A percentile compares a stretch with the other conserved stretches of the same genome.
phyloP scores from a whole-genome alignment of 2,797 vertebrate species.

The Propithecus perrieri region DNA sequence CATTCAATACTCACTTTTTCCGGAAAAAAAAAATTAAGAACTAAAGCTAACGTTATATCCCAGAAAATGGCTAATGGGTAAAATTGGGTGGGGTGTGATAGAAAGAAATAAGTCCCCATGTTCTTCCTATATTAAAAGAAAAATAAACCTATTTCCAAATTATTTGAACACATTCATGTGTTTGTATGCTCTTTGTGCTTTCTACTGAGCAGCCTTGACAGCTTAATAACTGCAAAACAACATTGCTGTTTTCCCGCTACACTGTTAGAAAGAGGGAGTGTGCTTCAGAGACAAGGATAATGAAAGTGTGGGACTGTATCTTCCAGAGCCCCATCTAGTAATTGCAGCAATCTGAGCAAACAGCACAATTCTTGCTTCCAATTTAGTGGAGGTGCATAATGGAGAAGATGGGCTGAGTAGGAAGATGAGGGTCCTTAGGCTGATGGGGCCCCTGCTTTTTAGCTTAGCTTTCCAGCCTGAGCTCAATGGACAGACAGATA shows the following conservation, averaged over 20 bases:
- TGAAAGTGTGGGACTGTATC: neutral
- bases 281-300: conserved; percentile 14
- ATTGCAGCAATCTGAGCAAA: neutral
- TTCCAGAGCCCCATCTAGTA: neutral
- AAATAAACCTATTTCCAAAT: conserved; percentile 52
- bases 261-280: neutral
- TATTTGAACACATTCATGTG: neutral
- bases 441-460: neutral
- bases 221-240: conserved; percentile 51
- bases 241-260: neutral
- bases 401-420: neutral
- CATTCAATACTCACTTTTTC: neutral
- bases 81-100: neutral
- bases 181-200: conserved; percentile 26
- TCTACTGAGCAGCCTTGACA: neutral
- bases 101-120: neutral
- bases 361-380: neutral
- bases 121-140: conserved; percentile 31
- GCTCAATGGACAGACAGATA: neutral
- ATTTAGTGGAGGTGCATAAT: neutral
- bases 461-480: neutral
- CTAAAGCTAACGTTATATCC: neutral
- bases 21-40: neutral
- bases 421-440: neutral
- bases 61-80: conserved; percentile 11